Percentiles rank a stretch among this genome's conserved stretches.
These are phyloP conservation scores for Epizoanthus fatuus DNA, from an alignment of 92 coral and sea anemone genomes.

Conservation along the genomic window DNA sequence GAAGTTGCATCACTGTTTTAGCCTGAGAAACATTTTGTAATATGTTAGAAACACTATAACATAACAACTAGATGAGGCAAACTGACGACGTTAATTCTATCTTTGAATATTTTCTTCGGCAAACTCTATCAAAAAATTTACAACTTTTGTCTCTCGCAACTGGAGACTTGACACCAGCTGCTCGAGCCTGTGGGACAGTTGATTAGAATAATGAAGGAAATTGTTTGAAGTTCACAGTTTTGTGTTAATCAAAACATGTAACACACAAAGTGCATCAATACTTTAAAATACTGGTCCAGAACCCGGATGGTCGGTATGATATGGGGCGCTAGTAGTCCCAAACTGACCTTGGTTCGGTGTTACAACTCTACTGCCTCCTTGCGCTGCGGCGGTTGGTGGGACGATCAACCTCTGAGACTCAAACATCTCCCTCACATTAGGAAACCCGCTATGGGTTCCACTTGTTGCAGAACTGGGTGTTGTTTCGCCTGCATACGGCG, in stretches of 20 bases:
- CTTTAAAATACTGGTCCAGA: slow-evolving; percentile 50
- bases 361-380: slow-evolving; percentile 56
- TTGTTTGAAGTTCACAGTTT: slow-evolving; percentile 41
- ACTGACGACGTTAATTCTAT: background rate
- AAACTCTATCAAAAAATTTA: slow-evolving; percentile 35
- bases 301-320: slow-evolving; percentile 54
- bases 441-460: slow-evolving; percentile 72
- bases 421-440: slow-evolving; percentile 99
- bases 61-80: background rate
- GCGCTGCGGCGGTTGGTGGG: slow-evolving; percentile 63
- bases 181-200: background rate
- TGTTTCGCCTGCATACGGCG: slow-evolving; percentile 53
- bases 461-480: slow-evolving; percentile 60
- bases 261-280: slow-evolving; percentile 26
- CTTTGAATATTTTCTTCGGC: background rate
- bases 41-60: background rate
- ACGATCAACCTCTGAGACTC: slow-evolving; percentile 95
- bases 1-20: background rate
- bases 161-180: background rate
- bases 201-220: background rate
- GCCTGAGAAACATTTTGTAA: background rate
- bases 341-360: slow-evolving; percentile 90
- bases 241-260: slow-evolving; percentile 30
- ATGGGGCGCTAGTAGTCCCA: slow-evolving; percentile 79
- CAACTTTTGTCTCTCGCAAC: slow-evolving; percentile 31